Conservation (phyloP, 2,113 vertebrate genomes). For the Solea solea region DNA sequence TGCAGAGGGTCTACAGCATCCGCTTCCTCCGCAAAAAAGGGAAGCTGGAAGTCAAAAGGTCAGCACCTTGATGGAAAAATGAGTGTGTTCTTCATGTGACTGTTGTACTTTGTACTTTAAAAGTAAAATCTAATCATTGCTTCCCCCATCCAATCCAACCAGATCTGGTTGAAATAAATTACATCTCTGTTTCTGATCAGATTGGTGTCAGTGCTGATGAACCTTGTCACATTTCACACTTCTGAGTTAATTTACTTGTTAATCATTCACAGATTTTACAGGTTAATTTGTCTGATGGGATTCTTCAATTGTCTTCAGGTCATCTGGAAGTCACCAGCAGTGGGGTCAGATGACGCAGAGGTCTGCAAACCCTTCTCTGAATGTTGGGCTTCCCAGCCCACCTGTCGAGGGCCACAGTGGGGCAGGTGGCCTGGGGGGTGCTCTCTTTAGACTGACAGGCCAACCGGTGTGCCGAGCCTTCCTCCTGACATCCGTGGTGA, state of each 20-base stretch:
- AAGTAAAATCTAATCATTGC: too few relatives aligned
- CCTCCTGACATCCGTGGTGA: conserved; percentile 54
- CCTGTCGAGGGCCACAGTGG: accelerated
- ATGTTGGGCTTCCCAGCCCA: conserved; percentile 71
- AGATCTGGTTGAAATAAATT: too few relatives aligned
- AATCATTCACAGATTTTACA: too few relatives aligned
- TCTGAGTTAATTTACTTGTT: too few relatives aligned
- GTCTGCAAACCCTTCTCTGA: conserved; percentile 58
- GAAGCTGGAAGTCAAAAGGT: conserved; percentile 80
- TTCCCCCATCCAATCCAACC: too few relatives aligned
- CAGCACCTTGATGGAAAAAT: background rate
- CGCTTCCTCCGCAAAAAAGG: conserved; percentile 81
- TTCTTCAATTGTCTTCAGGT: conserved; percentile 15
- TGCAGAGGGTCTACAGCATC: conserved; percentile 84
- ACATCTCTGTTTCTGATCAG: too few relatives aligned
- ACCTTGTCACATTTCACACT: too few relatives aligned
- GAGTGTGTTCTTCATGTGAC: too few relatives aligned
- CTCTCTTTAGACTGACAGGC: conserved; percentile 47
- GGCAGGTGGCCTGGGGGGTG: background rate
- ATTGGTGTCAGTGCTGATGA: too few relatives aligned
- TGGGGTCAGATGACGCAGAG: conserved; percentile 18
- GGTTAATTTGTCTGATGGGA: too few relatives aligned
- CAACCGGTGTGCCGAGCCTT: conserved; percentile 51
- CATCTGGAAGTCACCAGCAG: background rate
- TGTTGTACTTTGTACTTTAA: too few relatives aligned